Conservation (phyloP, 2,113 vertebrate genomes). For the Coptodon rendalli region DNA sequence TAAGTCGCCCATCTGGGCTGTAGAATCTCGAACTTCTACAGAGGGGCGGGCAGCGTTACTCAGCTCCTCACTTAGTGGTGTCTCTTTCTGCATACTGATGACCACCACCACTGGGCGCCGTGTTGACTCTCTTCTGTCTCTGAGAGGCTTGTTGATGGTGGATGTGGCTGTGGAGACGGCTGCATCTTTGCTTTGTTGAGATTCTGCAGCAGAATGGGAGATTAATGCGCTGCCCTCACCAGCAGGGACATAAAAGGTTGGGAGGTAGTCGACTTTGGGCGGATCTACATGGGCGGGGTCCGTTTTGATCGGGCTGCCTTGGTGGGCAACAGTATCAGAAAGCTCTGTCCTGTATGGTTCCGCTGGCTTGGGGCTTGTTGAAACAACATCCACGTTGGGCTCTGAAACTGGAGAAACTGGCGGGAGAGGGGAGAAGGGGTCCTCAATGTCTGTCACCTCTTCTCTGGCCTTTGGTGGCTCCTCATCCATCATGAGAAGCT, state of each 20-base stretch:
- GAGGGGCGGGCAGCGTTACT: not conserved
- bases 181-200: not conserved
- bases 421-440: conserved; percentile 37
- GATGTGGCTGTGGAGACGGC: not conserved
- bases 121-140: conserved; percentile 42
- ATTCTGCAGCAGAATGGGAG: conserved; percentile 13
- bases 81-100: conserved; percentile 77
- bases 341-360: not conserved
- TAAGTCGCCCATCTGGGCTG: conserved; percentile 34
- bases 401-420: not conserved
- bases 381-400: not conserved
- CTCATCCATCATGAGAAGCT: conserved; percentile 81
- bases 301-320: not conserved
- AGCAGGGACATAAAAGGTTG: conserved; percentile 85
- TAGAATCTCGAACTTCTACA: conserved; percentile 34
- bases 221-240: conserved; percentile 47
- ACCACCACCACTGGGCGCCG: conserved; percentile 71
- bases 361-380: conserved; percentile 25
- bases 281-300: conserved; percentile 33
- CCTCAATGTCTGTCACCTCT: conserved; percentile 66
- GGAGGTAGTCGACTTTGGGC: conserved; percentile 73
- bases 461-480: conserved; percentile 66
- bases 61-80: conserved; percentile 18
- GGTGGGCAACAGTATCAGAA: conserved; percentile 3
- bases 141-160: conserved; percentile 10